Evolutionary conservation across 1,140 invertebrate species (phyloP), one percentile per base, ranked within the genome.

Genomic region (Leptinotarsa defecta): DNA sequence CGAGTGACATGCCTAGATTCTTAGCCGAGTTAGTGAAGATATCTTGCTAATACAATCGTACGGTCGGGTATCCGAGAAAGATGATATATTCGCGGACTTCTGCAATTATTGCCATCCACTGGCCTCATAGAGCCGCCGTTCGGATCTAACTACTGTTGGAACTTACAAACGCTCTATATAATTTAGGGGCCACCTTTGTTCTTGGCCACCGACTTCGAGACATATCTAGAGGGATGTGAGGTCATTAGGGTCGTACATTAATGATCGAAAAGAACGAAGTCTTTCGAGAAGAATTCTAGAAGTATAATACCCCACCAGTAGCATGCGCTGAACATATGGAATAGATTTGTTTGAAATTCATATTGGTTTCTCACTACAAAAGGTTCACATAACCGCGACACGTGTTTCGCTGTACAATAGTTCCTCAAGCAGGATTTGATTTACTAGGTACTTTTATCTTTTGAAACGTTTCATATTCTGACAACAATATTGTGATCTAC

Each of bases 21-120:
- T 82, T 82, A 77, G 80, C 52, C 77, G 80, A 82, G 81, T 82
- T 82, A 81, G 79, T 78, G 80, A 82, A 81, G 80, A 82, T 82
- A 82, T 81, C 81, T 77, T 75, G 61, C 75, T 77, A 81, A 81
- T 79, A 81, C 80, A 81, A 81, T 81, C 80, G 79, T 67, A 57
- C 72, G 63, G 20, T 72, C 48, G 71, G 63, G 72, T 74, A 79
- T 77, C 74, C 76, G 73, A 77, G 71, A 69, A 68, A 68, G 76
- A 81, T 82, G 81, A 82, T 82, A 82, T 81, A 82, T 82, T 74
- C 77, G 79, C 63, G 76, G 80, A 81, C 81, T 82, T 82, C 76
- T 70, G 80, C 80, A 81, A 82, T 82, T 82, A 81, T 81, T 81
- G 73, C 81, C 80, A 82, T 82, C 80, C 80, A 77, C 75, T 77